Evolutionary conservation across 2,113 vertebrate genomes (phyloP).

Genomic region (Cichladusa arquata): DNA sequence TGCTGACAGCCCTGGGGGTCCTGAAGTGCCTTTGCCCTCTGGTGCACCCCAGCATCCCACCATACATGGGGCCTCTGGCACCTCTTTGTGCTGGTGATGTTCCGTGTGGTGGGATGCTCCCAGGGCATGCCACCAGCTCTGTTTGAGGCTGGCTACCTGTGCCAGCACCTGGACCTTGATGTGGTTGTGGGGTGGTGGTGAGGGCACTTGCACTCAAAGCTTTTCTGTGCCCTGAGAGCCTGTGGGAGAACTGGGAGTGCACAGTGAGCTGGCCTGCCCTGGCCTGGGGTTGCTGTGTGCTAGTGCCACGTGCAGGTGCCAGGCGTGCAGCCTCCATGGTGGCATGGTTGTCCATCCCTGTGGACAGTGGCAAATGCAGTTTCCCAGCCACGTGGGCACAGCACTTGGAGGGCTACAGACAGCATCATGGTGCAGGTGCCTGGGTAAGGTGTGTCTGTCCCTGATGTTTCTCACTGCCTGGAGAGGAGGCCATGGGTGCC

Average conservation of each 20-base stretch:
- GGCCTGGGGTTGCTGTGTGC: background rate
- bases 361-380: background rate
- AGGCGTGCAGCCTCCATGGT: background rate
- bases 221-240: background rate
- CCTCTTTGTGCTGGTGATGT: background rate
- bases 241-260: background rate
- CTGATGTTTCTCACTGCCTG: background rate
- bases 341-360: rapidly evolving
- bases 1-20: background rate
- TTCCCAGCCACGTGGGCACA: rapidly evolving
- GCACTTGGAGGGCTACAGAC: background rate
- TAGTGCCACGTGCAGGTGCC: background rate
- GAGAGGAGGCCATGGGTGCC: background rate
- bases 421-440: rapidly evolving
- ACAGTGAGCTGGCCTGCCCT: background rate
- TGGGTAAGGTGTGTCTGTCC: background rate
- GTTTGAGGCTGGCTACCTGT: background rate
- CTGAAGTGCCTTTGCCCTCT: background rate
- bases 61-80: background rate
- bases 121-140: rapidly evolving
- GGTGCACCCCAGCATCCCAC: background rate
- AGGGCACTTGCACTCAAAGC: background rate
- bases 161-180: background rate
- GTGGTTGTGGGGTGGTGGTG: background rate
- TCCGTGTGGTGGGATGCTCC: background rate